These are phyloP conservation scores for Diarsia mendica DNA, from an alignment of 2,888 invertebrate species.

Conservation along the genomic window DNA sequence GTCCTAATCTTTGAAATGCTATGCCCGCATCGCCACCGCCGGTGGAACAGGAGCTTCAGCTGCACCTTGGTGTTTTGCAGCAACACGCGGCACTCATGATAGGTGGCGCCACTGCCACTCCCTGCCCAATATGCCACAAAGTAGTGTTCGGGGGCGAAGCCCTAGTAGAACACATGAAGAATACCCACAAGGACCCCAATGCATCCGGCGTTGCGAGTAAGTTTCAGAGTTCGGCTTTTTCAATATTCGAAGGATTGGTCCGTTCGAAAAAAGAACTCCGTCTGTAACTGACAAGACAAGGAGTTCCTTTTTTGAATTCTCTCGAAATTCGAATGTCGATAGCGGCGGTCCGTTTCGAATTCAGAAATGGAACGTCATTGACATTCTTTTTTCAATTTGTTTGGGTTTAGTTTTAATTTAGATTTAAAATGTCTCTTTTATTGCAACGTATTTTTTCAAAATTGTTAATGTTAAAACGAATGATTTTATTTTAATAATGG, in stretches of 20 bases:
- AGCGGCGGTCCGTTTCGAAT: conserved; percentile 56
- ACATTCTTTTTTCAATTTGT: conserved; percentile 66
- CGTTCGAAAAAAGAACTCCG: conserved; percentile 63
- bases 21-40: conserved; percentile 86
- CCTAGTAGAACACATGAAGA: conserved; percentile 98
- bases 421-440: conserved; percentile 67
- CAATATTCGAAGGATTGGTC: conserved; percentile 59
- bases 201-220: conserved; percentile 97
- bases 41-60: conserved; percentile 95
- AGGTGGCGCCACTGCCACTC: conserved; percentile 97
- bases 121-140: conserved; percentile 98
- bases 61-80: conserved; percentile 98
- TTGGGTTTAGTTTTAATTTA: conserved; percentile 64
- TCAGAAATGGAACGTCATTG: conserved; percentile 56
- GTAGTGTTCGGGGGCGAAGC: conserved; percentile 98
- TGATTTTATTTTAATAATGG: conserved; percentile 55
- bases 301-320: conserved; percentile 62
- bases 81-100: conserved; percentile 98
- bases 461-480: conserved; percentile 21
- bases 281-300: conserved; percentile 21
- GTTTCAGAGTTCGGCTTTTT: conserved; percentile 84
- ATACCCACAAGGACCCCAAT: conserved; percentile 97
- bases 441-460: conserved; percentile 54
- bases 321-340: conserved; percentile 66
- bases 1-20: conserved; percentile 86